Evolutionary conservation across 2,888 invertebrate species (phyloP).

Genomic region (Choristoneura rosaceana): DNA sequence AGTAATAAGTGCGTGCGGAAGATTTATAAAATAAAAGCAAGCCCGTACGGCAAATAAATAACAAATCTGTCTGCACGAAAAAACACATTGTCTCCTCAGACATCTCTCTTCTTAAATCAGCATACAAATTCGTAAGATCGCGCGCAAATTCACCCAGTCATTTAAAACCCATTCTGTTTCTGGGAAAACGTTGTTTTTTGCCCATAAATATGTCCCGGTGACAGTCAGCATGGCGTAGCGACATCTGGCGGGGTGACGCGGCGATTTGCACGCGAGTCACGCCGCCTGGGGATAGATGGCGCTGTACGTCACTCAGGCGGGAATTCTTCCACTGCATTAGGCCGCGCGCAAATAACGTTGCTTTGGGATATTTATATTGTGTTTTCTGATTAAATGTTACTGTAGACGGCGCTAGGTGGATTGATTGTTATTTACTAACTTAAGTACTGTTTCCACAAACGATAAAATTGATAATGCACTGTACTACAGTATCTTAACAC

Average conservation of each 20-base stretch:
- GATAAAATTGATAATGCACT: not conserved
- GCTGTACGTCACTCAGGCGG: conserved; percentile 56
- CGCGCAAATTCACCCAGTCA: conserved; percentile 81
- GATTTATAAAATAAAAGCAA: conserved; percentile 52
- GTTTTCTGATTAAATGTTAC: conserved; percentile 39
- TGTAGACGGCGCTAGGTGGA: not conserved
- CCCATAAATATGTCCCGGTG: conserved; percentile 76
- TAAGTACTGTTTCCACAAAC: not conserved
- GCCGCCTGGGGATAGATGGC: conserved; percentile 65
- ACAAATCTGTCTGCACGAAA: conserved; percentile 71
- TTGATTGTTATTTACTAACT: not conserved
- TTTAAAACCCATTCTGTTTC: conserved; percentile 81
- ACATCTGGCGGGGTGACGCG: conserved; percentile 60
- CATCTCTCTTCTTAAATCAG: conserved; percentile 79
- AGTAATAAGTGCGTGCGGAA: conserved; percentile 48
- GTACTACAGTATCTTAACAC: too few species aligned
- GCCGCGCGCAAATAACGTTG: conserved; percentile 33
- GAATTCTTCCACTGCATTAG: conserved; percentile 41
- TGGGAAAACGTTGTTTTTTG: conserved; percentile 73
- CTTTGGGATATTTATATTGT: conserved; percentile 34
- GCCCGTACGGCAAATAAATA: conserved; percentile 66
- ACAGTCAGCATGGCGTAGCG: conserved; percentile 62
- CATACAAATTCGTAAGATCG: conserved; percentile 81
- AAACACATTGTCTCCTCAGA: conserved; percentile 71
- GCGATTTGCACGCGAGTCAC: conserved; percentile 56